Conservation (phyloP, 2,797 vertebrate genomes). For the Argya squamiceps region DNA sequence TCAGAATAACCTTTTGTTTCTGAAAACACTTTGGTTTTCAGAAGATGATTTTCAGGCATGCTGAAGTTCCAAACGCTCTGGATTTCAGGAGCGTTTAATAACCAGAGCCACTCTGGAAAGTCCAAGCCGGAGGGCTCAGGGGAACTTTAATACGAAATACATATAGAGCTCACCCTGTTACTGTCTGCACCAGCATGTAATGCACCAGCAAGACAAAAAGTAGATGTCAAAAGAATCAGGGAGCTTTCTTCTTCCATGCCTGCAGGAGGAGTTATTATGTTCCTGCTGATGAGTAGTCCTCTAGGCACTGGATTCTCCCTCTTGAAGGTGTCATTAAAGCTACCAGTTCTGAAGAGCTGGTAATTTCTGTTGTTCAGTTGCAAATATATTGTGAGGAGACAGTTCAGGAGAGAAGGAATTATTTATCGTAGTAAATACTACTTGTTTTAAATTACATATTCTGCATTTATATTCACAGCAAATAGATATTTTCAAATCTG, state of each 20-base stretch:
- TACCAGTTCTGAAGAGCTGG: neutral
- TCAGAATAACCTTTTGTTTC: neutral
- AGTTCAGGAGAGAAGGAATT: neutral
- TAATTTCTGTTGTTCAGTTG: neutral
- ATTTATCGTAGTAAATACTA: neutral
- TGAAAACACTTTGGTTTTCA: neutral
- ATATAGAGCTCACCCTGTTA: accelerated
- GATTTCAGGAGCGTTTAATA: neutral
- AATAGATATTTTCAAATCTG: neutral
- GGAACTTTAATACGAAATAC: neutral
- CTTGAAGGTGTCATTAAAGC: neutral
- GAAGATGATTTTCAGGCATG: neutral
- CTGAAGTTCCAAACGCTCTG: neutral
- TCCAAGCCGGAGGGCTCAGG: neutral
- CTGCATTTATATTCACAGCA: neutral
- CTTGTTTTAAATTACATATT: neutral
- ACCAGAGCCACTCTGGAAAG: neutral
- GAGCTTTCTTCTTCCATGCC: neutral
- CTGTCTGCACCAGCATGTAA: neutral
- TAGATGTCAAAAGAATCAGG: neutral
- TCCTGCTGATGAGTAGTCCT: neutral
- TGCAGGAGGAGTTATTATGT: neutral
- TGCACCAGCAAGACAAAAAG: neutral
- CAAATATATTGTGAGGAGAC: neutral
- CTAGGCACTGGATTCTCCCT: neutral